Conservation (phyloP, 2,888 invertebrate genomes). For the Meiosimyza platycephala region DNA sequence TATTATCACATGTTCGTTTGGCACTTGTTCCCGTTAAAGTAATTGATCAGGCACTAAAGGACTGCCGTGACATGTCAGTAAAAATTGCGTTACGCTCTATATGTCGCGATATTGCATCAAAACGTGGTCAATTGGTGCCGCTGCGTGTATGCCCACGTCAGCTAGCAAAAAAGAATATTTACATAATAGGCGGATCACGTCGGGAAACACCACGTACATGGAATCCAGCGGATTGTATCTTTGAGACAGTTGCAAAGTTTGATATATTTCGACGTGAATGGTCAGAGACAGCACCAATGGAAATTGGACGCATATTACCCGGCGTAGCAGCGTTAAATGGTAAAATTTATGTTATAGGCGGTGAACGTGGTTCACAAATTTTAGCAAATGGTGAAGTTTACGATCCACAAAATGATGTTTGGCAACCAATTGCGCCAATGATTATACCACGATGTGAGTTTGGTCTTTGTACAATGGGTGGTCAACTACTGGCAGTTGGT, state of each 20-base stretch:
- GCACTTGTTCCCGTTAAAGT: conserved; percentile 84
- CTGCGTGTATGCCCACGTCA: conserved; percentile 82
- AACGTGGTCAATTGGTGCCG: conserved; percentile 82
- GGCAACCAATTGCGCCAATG: conserved; percentile 78
- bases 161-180: conserved; percentile 87
- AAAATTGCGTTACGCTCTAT: conserved; percentile 84
- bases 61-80: conserved; percentile 83
- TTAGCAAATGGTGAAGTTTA: conserved; percentile 88
- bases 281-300: conserved; percentile 84
- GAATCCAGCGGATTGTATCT: conserved; percentile 84
- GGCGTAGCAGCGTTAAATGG: conserved; percentile 88
- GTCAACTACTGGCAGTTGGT: conserved; percentile 87
- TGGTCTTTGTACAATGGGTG: conserved; percentile 86
- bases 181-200: conserved; percentile 89
- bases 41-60: conserved; percentile 80
- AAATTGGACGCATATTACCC: conserved; percentile 86
- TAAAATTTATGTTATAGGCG: conserved; percentile 90
- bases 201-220: conserved; percentile 80
- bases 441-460: conserved; percentile 89
- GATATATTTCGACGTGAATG: conserved; percentile 77
- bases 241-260: conserved; percentile 85
- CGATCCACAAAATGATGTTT: conserved; percentile 76
- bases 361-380: conserved; percentile 90
- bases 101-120: conserved; percentile 79
- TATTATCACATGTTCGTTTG: conserved; percentile 83